A percentile compares a stretch with the other conserved stretches of the same genome.
Conservation (phyloP, 2,113 vertebrate genomes). For the Pelodiscus sinensis region DNA sequence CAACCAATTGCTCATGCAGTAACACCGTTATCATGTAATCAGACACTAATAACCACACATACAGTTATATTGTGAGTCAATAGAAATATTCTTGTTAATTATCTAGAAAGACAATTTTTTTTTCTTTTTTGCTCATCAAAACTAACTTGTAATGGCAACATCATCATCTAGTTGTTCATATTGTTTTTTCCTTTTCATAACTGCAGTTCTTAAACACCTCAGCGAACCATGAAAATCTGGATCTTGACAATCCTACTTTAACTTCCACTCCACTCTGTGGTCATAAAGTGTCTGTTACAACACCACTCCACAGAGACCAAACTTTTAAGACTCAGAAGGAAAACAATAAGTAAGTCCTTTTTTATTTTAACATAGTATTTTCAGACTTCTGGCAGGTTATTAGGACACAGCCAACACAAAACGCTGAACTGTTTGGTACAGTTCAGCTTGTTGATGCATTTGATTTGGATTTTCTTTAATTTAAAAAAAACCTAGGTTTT, state of each 20-base stretch:
- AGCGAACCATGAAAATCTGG: slow-evolving; percentile 85
- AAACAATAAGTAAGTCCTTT: slow-evolving; percentile 86
- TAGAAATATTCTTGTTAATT: slow-evolving; percentile 23
- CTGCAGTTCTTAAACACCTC: slow-evolving; percentile 94
- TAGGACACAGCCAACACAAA: fast-evolving
- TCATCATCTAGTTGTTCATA: slow-evolving; percentile 18
- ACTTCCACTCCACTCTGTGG: slow-evolving; percentile 84
- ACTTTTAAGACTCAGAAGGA: slow-evolving; percentile 89
- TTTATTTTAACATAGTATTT: background rate
- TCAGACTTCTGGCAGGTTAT: fast-evolving
- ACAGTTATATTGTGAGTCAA: background rate
- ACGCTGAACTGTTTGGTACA: background rate
- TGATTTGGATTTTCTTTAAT: background rate
- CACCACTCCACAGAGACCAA: slow-evolving; percentile 84
- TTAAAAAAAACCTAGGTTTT: background rate
- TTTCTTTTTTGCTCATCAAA: background rate
- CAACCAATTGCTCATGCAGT: background rate
- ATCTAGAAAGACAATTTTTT: slow-evolving; percentile 21
- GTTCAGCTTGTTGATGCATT: background rate
- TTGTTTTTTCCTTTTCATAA: slow-evolving; percentile 25
- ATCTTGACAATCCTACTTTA: slow-evolving; percentile 84
- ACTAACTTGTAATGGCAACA: background rate
- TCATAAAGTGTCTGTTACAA: slow-evolving; percentile 85
- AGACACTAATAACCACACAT: background rate
- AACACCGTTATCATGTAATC: background rate